Base-by-base conservation (phyloP, 1,140 invertebrate species). In the Colletes latitarsis region DNA sequence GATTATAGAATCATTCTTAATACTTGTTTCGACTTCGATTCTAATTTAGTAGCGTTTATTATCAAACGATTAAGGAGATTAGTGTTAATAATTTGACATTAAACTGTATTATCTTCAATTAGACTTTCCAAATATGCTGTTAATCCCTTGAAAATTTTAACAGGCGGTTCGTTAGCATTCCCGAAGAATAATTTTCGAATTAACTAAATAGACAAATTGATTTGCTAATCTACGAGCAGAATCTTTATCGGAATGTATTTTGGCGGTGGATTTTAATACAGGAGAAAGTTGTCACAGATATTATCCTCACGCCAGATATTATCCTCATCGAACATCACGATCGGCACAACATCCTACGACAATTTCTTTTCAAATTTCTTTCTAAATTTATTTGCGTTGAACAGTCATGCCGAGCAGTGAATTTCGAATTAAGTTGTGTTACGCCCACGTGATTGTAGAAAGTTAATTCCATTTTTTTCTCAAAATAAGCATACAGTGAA, bases 171-270 rank as follows among this genome's bases (percentile, higher is more conserved):
- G 10, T 49, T 5, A 39, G 12, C 6, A 15, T 8, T 9, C 57
- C 19, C 6, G 8, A 21, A 41, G 72, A 39, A 12, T 63, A 5
- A 14, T 53, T 64, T 8, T 9, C 21, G 60, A 63, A 74, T 64
- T 74, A 64, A 46, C 6, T 53, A 41, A 46, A 46, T 46, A 9
- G 46, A 63, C 60, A 63, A 74, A 74, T 74, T 74, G 72, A 64
- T 19, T 39, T 41, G 62, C 6, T 43, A 66, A 64, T 43, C 9
- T 64, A 15, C 41, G 10, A 6, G 30, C 19, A 39, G 72, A 64
- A 55, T 41, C 30, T 49, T n/a, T 3, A 4, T 2, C 21, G 60
- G 17, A 39, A 53, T 74, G 14, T 55, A 9, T 64, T 49, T 15
- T 15, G 41, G 53, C 60, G 39, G 39, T 53, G 60, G 12, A 53